These are phyloP conservation scores for Drosophila teissieri DNA, from an alignment of 1,140 invertebrate species.

Conservation along the genomic window DNA sequence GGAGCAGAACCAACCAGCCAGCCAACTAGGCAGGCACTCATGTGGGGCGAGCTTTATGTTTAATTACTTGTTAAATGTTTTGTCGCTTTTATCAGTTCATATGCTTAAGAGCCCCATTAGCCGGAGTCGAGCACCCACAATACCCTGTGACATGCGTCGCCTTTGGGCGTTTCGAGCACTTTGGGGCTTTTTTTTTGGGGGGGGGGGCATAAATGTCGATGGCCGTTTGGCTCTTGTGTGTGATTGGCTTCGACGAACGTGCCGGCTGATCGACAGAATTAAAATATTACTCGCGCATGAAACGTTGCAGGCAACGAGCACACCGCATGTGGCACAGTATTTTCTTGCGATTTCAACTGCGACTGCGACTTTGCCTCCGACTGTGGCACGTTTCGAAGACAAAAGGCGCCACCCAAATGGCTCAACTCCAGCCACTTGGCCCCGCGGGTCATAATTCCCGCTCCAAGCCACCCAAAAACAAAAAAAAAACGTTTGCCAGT, in stretches of 20 bases:
- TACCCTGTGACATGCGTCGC: conserved; percentile 50
- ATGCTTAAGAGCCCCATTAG: conserved; percentile 72
- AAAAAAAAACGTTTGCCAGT: conserved; percentile 30
- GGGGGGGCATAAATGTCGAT: conserved; percentile 38
- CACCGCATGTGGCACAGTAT: conserved; percentile 76
- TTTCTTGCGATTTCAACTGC: conserved; percentile 16
- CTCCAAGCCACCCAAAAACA: conserved; percentile 20
- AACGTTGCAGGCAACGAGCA: conserved; percentile 62
- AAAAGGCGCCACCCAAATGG: conserved; percentile 80
- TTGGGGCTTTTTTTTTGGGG: neutral
- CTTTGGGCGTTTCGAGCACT: conserved; percentile 1
- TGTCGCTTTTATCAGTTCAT: conserved; percentile 71
- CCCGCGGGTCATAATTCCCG: conserved; percentile 55
- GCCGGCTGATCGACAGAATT: conserved; percentile 66
- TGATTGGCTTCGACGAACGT: conserved; percentile 64
- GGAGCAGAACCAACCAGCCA: conserved; percentile 20
- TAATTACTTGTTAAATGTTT: conserved; percentile 83
- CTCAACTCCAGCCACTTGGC: conserved; percentile 37
- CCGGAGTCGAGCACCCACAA: conserved; percentile 28
- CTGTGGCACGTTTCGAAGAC: conserved; percentile 72
- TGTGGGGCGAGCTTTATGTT: conserved; percentile 67
- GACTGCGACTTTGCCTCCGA: conserved; percentile 28
- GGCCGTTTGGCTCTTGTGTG: conserved; percentile 29
- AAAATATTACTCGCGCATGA: conserved; percentile 76
- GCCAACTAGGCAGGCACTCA: conserved; percentile 20